Conservation (phyloP, 2,113 vertebrate genomes). For the Dendrocopos noguchii region DNA sequence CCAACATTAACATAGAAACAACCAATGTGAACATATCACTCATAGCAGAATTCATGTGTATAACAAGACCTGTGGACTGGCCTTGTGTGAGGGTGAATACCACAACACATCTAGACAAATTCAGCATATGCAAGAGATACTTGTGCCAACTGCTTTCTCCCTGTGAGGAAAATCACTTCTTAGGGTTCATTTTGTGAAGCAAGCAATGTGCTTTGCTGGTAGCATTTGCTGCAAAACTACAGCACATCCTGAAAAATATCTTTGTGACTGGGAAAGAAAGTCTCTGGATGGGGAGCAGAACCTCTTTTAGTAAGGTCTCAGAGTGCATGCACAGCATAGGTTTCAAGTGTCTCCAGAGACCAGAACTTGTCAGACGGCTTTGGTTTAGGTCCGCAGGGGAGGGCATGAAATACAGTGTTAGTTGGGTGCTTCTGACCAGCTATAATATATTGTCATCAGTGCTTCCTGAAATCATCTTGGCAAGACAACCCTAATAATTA, state of each 20-base stretch:
- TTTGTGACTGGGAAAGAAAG: background rate
- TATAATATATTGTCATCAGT: background rate
- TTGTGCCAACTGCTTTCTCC: background rate
- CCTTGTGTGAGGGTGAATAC: background rate
- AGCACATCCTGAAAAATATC: background rate
- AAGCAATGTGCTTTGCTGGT: background rate
- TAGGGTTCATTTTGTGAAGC: background rate
- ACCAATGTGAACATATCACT: background rate
- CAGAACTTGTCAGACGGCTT: conserved; percentile 27
- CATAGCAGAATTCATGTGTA: background rate
- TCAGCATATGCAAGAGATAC: background rate
- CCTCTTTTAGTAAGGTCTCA: background rate
- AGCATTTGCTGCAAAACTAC: background rate
- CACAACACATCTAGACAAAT: background rate
- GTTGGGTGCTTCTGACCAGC: background rate
- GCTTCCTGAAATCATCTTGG: background rate
- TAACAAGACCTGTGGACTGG: background rate
- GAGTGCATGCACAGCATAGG: background rate
- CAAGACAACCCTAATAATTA: background rate
- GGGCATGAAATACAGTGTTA: background rate
- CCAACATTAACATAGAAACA: background rate
- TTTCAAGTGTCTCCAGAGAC: background rate
- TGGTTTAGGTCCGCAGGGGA: background rate
- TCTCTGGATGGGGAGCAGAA: background rate
- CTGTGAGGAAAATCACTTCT: background rate